Evolutionary conservation across 2,113 vertebrate species (phyloP).

Genomic region (Fulica atra): DNA sequence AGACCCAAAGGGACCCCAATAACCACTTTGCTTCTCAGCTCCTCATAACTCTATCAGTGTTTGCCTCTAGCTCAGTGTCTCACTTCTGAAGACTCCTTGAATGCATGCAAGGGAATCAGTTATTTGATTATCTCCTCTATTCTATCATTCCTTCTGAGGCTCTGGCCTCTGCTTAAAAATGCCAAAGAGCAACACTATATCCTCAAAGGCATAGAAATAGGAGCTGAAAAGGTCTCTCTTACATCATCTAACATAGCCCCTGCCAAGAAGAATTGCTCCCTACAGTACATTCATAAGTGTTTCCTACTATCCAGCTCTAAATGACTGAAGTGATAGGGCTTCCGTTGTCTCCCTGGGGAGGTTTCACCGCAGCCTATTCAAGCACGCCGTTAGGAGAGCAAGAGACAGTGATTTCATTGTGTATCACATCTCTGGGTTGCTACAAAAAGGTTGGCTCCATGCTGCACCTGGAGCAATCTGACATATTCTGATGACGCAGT

Average conservation of each 20-base stretch:
- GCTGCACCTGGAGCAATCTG: conserved; percentile 9
- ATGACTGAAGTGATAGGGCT: not conserved
- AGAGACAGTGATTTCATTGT: conserved; percentile 27
- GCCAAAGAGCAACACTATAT: conserved; percentile 24
- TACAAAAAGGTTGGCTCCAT: not conserved
- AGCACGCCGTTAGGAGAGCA: not conserved
- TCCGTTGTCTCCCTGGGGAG: not conserved
- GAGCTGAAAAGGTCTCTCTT: conserved; percentile 31
- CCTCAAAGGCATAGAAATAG: conserved; percentile 39
- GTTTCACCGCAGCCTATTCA: not conserved
- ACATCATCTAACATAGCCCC: conserved; percentile 28
- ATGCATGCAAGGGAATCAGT: not conserved
- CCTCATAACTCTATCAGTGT: not conserved
- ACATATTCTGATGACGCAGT: not conserved
- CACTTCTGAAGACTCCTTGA: not conserved
- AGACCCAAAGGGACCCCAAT: not conserved
- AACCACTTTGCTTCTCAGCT: not conserved
- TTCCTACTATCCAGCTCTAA: conserved; percentile 12
- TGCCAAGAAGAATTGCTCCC: conserved; percentile 44
- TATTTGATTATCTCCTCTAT: conserved; percentile 3
- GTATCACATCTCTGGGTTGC: not conserved
- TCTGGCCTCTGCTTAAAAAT: not conserved
- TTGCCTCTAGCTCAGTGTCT: not conserved
- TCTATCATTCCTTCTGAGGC: not conserved
- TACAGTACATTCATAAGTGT: not conserved